Conservation (phyloP, 2,797 vertebrate genomes). For the Acipenser oxyrinchus region DNA sequence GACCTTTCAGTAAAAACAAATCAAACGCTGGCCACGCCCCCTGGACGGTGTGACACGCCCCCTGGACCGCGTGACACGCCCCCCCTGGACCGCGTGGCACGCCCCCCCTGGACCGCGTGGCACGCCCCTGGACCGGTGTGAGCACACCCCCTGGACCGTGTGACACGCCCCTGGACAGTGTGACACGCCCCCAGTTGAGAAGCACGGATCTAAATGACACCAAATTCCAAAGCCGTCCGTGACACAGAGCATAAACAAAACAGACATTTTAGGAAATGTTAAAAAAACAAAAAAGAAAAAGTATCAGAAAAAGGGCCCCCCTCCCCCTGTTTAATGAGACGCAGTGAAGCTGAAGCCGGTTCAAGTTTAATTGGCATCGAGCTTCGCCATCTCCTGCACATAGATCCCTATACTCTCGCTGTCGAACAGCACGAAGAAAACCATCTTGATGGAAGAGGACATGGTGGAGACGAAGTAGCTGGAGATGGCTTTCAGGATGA, state of each 20-base stretch:
- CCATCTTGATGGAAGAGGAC: constrained; percentile 95
- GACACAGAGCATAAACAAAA: constrained; percentile 67
- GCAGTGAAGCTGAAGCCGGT: constrained; percentile 10
- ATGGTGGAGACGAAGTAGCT: constrained; percentile 94
- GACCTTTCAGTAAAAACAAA: constrained; percentile 66
- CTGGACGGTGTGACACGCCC: no score
- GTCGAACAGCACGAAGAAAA: constrained; percentile 96
- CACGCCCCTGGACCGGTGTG: no score
- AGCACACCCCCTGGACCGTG: no score
- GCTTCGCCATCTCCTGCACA: constrained; percentile 96
- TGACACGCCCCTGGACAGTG: no score
- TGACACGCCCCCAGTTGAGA: constrained; percentile 29
- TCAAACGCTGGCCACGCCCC: constrained; percentile 27
- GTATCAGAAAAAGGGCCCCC: constrained; percentile 19
- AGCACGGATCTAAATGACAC: constrained; percentile 51
- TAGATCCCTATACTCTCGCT: constrained; percentile 98
- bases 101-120: no score
- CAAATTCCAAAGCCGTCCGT: constrained; percentile 55
- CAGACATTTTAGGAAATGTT: constrained; percentile 46
- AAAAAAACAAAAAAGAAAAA: constrained; percentile 36
- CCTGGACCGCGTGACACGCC: no score
- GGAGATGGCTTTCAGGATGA: constrained; percentile 95
- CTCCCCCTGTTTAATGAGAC: no score
- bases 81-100: no score
- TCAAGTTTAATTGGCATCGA: constrained; percentile 74